These are phyloP conservation scores for Craniophora ligustri DNA, from an alignment of 2,888 invertebrate genomes.

Conservation along the genomic window DNA sequence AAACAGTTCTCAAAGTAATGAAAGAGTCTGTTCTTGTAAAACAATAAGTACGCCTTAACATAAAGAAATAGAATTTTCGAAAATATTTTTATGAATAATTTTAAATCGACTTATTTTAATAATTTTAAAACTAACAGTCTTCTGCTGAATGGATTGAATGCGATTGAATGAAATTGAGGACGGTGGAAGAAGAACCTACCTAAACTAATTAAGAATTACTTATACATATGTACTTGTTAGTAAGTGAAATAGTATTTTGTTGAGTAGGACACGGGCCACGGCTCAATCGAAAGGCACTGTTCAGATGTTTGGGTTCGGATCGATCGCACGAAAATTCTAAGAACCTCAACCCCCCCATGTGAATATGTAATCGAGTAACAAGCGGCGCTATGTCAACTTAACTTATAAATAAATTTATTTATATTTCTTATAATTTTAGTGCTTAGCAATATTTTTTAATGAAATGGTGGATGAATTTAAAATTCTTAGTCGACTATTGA, in stretches of 20 bases:
- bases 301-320: conserved; percentile 55
- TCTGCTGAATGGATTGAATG: no score
- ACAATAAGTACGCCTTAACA: background rate
- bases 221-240: background rate
- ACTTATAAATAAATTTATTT: background rate
- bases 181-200: no score
- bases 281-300: conserved; percentile 26
- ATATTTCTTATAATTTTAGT: no score
- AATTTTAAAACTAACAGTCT: no score
- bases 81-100: no score
- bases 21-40: background rate
- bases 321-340: conserved; percentile 70
- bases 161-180: no score
- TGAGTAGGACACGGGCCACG: conserved; percentile 10
- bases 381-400: conserved; percentile 19
- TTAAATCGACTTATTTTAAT: no score
- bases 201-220: no score
- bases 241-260: background rate
- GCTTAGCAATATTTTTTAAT: no score
- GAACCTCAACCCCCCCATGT: conserved; percentile 63
- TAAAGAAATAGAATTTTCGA: background rate
- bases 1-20: background rate
- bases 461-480: no score
- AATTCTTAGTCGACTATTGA: no score
- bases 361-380: conserved; percentile 61